phyloP scores from a whole-genome alignment of 1,140 invertebrate genomes.

The Scaptomyza hsui region DNA sequence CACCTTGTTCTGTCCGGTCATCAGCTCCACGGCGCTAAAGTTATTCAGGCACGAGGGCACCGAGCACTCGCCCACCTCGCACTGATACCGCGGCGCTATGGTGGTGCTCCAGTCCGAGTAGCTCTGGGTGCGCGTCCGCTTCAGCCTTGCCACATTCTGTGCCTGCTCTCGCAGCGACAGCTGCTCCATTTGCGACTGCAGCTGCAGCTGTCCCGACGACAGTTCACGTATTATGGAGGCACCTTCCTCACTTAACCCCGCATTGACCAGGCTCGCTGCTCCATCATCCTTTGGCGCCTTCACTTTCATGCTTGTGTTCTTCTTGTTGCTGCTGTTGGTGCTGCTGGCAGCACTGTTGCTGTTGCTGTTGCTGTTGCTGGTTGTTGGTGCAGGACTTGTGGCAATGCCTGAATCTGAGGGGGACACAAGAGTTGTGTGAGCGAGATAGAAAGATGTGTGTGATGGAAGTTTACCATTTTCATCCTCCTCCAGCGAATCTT shows the following conservation, averaged over 20 bases:
- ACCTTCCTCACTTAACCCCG: constrained; percentile 71
- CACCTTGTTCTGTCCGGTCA: constrained; percentile 96
- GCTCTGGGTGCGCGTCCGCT: constrained; percentile 78
- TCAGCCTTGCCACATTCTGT: constrained; percentile 17
- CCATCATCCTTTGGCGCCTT: background rate
- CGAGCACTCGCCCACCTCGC: constrained; percentile 91
- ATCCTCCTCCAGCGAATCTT: constrained; percentile 84
- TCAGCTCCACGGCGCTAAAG: constrained; percentile 94
- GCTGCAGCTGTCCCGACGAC: constrained; percentile 32
- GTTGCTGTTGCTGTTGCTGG: constrained; percentile 7
- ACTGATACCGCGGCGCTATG: constrained; percentile 87
- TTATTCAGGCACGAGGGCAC: constrained; percentile 94
- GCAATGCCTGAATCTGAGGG: constrained; percentile 79
- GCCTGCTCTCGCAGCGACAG: constrained; percentile 24
- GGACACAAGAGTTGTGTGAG: background rate
- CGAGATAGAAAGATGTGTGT: background rate
- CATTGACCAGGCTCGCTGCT: constrained; percentile 52
- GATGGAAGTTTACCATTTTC: constrained; percentile 67
- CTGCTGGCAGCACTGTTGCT: constrained; percentile 3
- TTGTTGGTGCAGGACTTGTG: constrained; percentile 72
- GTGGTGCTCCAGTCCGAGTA: constrained; percentile 85
- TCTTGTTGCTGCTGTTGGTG: constrained; percentile 11
- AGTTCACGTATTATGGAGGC: constrained; percentile 68
- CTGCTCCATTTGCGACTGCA: constrained; percentile 37
- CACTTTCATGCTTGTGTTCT: too few species aligned